Evolutionary conservation across 2,797 vertebrate genomes (phyloP).

Genomic region (Poliocrania exsul): DNA sequence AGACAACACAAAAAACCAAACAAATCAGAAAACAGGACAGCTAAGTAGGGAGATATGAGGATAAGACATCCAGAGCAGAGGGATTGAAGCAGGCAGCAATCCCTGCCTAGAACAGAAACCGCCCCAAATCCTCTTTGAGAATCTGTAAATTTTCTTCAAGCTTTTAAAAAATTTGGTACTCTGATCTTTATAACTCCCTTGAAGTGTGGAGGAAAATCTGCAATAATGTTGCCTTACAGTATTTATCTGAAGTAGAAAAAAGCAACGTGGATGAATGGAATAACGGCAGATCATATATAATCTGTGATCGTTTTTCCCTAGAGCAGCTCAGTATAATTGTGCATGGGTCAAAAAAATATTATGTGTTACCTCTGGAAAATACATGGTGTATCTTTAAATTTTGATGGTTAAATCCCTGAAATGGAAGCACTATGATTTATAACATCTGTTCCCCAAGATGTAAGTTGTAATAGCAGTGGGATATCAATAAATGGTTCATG

Average conservation of each 20-base stretch:
- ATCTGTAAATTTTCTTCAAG: neutral
- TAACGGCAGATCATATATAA: neutral
- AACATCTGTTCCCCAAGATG: neutral
- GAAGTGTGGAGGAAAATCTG: neutral
- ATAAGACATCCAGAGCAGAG: neutral
- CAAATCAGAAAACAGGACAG: neutral
- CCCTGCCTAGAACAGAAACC: neutral
- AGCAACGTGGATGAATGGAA: neutral
- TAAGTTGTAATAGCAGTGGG: neutral
- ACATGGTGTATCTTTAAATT: neutral
- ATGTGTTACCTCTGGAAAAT: neutral
- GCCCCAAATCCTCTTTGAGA: neutral
- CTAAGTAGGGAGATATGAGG: neutral
- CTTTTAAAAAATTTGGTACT: neutral
- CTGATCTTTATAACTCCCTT: neutral
- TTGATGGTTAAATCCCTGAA: neutral
- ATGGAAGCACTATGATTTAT: neutral
- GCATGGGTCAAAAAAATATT: neutral
- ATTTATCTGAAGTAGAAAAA: neutral
- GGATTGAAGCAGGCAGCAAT: neutral
- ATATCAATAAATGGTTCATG: neutral
- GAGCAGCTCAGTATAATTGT: neutral
- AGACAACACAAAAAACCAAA: neutral
- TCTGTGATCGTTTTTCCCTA: neutral
- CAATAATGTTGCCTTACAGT: neutral